Conservation (phyloP, 92 coral and sea anemone species). For the Epizoanthus rinbou region DNA sequence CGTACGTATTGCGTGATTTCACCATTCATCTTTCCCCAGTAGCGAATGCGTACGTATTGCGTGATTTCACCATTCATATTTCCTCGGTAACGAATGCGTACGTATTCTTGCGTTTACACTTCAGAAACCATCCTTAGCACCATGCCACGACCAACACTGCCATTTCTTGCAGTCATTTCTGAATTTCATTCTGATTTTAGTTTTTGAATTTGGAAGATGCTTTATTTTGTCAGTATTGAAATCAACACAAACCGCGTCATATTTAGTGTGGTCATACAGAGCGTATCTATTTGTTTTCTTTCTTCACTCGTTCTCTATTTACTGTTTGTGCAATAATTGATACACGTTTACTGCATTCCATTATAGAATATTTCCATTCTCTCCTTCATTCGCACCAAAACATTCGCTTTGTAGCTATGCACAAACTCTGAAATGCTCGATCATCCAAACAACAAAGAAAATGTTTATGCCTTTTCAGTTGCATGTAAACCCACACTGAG, state of each 20-base stretch:
- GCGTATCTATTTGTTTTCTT: too few species aligned
- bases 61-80: neutral
- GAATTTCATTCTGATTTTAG: neutral
- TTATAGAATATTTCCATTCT: too few species aligned
- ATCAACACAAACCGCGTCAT: too few species aligned
- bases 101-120: neutral
- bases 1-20: neutral
- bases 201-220: too few species aligned
- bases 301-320: neutral
- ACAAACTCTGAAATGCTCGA: neutral
- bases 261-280: too few species aligned
- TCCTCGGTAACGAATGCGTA: neutral
- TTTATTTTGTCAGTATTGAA: too few species aligned
- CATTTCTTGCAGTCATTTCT: neutral
- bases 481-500: too few species aligned
- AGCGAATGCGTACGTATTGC: neutral
- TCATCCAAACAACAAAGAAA: neutral
- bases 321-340: neutral
- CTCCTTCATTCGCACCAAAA: neutral
- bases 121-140: conserved; percentile 37
- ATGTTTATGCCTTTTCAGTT: neutral
- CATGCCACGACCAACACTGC: conserved; percentile 26
- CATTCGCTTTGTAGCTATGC: neutral
- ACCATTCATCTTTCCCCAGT: neutral
- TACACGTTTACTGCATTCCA: neutral